Conservation (phyloP, 1,140 invertebrate species). For the Leptopilina clavipes region DNA sequence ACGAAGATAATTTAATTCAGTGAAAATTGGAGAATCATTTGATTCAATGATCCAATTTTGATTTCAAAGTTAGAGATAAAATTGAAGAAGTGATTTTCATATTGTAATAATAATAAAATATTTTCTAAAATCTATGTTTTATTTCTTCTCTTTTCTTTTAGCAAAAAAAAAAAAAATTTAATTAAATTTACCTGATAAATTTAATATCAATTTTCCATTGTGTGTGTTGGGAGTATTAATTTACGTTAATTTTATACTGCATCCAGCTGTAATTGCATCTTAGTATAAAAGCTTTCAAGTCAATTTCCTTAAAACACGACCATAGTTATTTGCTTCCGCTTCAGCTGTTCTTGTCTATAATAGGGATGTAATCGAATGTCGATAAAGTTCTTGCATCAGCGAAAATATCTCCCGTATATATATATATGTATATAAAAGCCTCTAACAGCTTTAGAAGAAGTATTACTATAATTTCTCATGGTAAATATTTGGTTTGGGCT, state of each 20-base stretch:
- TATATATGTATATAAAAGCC: conserved; percentile 33
- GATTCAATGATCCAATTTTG: no score
- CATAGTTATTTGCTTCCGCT: conserved; percentile 26
- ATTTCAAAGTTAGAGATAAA: no score
- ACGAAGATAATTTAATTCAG: not conserved
- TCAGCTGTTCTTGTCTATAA: not conserved
- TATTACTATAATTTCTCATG: conserved; percentile 57
- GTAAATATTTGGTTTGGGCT: conserved; percentile 64
- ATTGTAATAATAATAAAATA: no score
- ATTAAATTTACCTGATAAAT: no score
- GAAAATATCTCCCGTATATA: not conserved
- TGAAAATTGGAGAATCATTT: not conserved
- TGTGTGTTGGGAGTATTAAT: not conserved
- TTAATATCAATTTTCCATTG: not conserved
- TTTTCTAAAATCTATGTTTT: no score
- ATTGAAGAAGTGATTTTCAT: no score
- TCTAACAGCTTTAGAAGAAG: conserved; percentile 45
- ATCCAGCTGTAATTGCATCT: not conserved
- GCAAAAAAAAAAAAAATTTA: no score
- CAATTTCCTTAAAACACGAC: conserved; percentile 20
- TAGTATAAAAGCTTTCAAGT: conserved; percentile 28
- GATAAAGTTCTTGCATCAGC: conserved; percentile 45
- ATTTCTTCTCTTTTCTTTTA: no score
- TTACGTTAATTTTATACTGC: not conserved
- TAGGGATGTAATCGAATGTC: conserved; percentile 32